Percentiles rank a stretch among this genome's conserved stretches.
Conservation (phyloP, 2,113 vertebrate species). For the Stictonetta naevosa region DNA sequence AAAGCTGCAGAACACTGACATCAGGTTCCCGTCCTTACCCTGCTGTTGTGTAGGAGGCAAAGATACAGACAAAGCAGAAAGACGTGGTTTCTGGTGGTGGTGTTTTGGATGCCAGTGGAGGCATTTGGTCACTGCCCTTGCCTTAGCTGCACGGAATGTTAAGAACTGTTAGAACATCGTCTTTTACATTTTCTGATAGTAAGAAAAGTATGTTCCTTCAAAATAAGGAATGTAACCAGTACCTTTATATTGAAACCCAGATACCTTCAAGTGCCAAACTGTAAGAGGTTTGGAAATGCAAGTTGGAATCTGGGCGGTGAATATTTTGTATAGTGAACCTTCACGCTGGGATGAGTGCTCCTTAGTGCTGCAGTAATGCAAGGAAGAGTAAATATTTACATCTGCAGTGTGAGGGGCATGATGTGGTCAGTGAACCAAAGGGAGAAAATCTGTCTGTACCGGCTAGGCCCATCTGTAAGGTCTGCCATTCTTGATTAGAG, state of each 20-base stretch:
- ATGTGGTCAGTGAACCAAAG: background rate
- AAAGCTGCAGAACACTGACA: background rate
- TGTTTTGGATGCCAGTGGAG: background rate
- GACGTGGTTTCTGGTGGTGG: background rate
- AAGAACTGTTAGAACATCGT: background rate
- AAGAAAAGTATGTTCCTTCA: background rate
- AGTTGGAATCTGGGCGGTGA: background rate
- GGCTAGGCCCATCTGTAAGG: background rate
- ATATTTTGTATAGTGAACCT: background rate
- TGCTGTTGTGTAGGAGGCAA: background rate
- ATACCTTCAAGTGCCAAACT: background rate
- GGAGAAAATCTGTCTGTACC: background rate
- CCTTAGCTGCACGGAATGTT: fast-evolving
- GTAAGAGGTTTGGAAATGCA: background rate
- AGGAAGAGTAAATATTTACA: background rate
- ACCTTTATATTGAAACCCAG: background rate
- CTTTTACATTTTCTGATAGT: background rate
- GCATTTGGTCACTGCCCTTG: background rate
- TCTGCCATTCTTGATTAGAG: background rate
- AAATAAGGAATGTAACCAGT: background rate
- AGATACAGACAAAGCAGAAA: background rate
- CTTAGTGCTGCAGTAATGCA: background rate
- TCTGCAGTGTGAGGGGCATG: background rate
- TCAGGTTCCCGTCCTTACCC: background rate
- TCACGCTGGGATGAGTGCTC: background rate